Conservation (phyloP, 2,113 vertebrate genomes). For the Lophura nycthemera region DNA sequence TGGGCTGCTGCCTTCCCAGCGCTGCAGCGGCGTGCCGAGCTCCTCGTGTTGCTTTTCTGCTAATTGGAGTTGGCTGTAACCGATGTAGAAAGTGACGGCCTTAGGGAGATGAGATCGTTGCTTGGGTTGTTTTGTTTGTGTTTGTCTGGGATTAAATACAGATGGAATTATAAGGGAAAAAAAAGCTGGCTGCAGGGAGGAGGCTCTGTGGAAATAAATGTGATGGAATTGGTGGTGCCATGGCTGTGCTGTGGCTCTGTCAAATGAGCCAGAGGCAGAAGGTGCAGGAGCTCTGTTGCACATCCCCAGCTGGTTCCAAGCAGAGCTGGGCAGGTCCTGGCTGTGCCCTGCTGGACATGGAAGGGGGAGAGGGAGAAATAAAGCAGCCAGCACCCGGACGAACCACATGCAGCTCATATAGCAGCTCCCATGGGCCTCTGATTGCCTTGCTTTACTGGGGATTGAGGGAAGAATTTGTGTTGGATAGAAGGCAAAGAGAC, state of each 20-base stretch:
- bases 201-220: constrained; percentile 41
- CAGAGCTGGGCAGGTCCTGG: neutral
- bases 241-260: neutral
- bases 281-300: neutral
- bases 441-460: neutral
- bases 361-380: neutral
- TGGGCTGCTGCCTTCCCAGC: constrained; percentile 36
- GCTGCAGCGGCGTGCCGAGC: neutral
- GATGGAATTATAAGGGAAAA: constrained; percentile 45
- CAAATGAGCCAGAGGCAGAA: neutral
- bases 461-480: neutral
- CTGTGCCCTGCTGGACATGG: neutral
- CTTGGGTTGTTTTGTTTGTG: constrained; percentile 27
- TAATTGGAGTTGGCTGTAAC: constrained; percentile 68
- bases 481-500: neutral
- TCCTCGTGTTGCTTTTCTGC: constrained; percentile 29
- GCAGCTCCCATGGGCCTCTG: neutral
- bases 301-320: neutral
- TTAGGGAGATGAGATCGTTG: constrained; percentile 56
- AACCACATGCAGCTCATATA: neutral
- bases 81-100: constrained; percentile 56
- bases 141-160: constrained; percentile 70
- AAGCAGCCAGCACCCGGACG: rapidly evolving
- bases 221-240: neutral
- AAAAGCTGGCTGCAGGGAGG: neutral